Percentiles rank a stretch among this genome's conserved stretches.
These are phyloP conservation scores for Melinaea menophilus DNA, from an alignment of 2,888 invertebrate genomes.

Conservation along the genomic window DNA sequence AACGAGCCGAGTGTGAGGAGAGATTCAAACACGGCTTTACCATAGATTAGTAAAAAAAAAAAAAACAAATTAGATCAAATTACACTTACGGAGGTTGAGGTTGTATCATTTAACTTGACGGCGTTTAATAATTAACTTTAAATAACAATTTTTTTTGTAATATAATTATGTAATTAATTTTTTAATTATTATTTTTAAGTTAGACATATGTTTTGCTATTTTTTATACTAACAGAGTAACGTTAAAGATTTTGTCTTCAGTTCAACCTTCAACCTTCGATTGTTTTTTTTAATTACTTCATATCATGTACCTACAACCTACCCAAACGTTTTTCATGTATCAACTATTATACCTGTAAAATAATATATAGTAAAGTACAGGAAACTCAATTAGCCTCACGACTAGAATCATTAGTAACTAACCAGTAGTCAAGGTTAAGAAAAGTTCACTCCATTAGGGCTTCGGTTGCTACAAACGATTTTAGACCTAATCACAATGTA, in stretches of 20 bases:
- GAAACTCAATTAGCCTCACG: constrained; percentile 14
- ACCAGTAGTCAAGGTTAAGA: constrained; percentile 7
- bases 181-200: no score
- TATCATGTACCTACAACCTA: no score
- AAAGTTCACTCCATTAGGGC: constrained; percentile 1
- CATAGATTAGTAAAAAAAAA: constrained; percentile 42
- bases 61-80: constrained; percentile 65
- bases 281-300: no score
- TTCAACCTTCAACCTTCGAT: no score
- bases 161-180: no score
- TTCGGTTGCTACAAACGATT: background rate
- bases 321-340: no score
- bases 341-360: no score
- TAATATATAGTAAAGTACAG: background rate
- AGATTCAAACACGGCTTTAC: constrained; percentile 33
- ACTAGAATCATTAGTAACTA: constrained; percentile 8
- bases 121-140: constrained; percentile 44
- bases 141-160: constrained; percentile 32
- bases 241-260: no score
- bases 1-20: constrained; percentile 31
- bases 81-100: constrained; percentile 50
- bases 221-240: no score
- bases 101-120: constrained; percentile 48
- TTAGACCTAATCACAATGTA: background rate
- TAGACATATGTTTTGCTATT: no score